phyloP scores from a whole-genome alignment of 1,140 invertebrate species.

The Drosophila persimilis region DNA sequence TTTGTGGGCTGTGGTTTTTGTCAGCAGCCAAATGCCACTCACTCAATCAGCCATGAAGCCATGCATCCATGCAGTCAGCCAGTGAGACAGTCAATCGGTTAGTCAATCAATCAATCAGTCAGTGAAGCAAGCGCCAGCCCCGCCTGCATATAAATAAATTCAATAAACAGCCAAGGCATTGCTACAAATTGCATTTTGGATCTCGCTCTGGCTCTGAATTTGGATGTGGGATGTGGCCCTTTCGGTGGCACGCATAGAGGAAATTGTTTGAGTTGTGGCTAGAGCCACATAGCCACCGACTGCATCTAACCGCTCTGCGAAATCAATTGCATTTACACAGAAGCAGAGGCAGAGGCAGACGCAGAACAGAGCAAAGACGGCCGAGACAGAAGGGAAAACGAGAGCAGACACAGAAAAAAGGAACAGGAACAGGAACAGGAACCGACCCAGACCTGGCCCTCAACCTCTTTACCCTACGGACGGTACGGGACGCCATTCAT shows the following conservation, averaged over 20 bases:
- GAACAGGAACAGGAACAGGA: slow-evolving; percentile 1
- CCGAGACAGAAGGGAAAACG: not conserved
- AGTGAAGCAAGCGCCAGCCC: slow-evolving; percentile 38
- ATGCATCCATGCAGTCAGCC: slow-evolving; percentile 25
- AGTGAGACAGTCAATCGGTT: slow-evolving; percentile 18
- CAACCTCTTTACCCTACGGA: not conserved
- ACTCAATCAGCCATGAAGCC: slow-evolving; percentile 27
- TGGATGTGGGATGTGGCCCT: slow-evolving; percentile 7
- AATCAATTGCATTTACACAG: slow-evolving; percentile 41
- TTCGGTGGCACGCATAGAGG: slow-evolving; percentile 25
- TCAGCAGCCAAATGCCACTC: slow-evolving; percentile 24
- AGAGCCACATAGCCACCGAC: slow-evolving; percentile 19
- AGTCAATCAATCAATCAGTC: slow-evolving; percentile 64
- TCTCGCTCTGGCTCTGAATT: not conserved
- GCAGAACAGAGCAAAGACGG: not conserved
- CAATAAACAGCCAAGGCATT: slow-evolving; percentile 65
- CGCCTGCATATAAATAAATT: slow-evolving; percentile 69
- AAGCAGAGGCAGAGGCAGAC: not conserved
- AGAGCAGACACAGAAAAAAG: too few species aligned
- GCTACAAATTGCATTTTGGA: slow-evolving; percentile 71
- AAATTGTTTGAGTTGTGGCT: slow-evolving; percentile 74
- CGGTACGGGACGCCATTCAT: slow-evolving; percentile 10
- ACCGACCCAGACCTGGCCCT: not conserved
- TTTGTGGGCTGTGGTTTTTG: slow-evolving; percentile 11
- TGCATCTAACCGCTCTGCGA: slow-evolving; percentile 12